These are phyloP conservation scores for Sigmodon hispidus DNA, from an alignment of 2,113 vertebrate species.

Conservation along the genomic window DNA sequence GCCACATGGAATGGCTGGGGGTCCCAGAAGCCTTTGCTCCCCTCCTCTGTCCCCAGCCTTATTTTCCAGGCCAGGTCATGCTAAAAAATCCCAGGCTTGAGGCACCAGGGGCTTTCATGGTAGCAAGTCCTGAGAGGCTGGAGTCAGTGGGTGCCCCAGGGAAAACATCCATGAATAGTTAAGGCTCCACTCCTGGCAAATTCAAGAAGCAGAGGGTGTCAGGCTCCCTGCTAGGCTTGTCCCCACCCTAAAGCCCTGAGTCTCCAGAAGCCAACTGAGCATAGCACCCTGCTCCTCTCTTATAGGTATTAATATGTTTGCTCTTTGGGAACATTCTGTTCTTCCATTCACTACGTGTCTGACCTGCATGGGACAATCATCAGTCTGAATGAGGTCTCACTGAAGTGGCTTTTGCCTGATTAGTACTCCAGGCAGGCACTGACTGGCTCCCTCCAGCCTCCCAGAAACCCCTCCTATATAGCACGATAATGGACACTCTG, in stretches of 20 bases:
- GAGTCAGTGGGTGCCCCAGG: background rate
- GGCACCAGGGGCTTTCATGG: background rate
- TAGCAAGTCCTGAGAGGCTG: background rate
- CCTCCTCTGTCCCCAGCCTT: background rate
- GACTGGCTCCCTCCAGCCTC: background rate
- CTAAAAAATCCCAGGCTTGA: background rate
- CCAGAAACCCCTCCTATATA: background rate
- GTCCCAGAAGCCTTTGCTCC: background rate
- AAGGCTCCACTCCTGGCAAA: background rate
- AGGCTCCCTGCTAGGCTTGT: too few relatives aligned
- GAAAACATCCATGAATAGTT: background rate
- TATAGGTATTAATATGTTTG: accelerated
- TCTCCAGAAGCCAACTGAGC: background rate
- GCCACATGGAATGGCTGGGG: background rate
- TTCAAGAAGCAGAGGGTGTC: accelerated
- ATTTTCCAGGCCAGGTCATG: background rate
- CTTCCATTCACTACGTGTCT: background rate
- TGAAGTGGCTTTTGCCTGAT: background rate
- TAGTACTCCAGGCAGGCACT: accelerated
- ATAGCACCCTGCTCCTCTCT: accelerated
- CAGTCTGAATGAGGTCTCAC: slow-evolving; percentile 56
- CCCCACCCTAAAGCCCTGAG: too few relatives aligned
- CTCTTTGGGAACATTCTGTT: slow-evolving; percentile 50
- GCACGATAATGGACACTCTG: accelerated
- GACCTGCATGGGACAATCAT: background rate